Conservation (phyloP, 2,797 vertebrate genomes). For the Petrocephalus sullivani region DNA sequence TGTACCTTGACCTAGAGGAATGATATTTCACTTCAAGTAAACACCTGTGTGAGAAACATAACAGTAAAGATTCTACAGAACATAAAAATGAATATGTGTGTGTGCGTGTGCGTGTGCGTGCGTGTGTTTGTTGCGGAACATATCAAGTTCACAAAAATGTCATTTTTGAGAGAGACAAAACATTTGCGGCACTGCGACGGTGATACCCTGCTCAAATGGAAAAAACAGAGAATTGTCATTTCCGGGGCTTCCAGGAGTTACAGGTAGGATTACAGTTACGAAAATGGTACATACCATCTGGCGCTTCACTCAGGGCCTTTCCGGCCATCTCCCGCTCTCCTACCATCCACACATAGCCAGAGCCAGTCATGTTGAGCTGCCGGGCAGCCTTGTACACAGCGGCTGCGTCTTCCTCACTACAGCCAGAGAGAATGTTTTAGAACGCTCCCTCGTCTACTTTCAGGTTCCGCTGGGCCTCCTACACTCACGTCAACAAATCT, state of each 20-base stretch:
- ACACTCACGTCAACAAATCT: background rate
- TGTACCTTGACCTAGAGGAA: background rate
- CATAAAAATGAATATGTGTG: background rate
- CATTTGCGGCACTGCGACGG: background rate
- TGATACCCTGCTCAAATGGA: slow-evolving; percentile 27
- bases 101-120: no score
- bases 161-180: background rate
- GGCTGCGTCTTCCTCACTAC: slow-evolving; percentile 90
- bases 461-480: background rate
- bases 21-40: background rate
- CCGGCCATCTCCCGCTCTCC: slow-evolving; percentile 93
- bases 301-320: slow-evolving; percentile 87
- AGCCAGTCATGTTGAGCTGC: slow-evolving; percentile 92
- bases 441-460: background rate
- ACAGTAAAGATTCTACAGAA: slow-evolving; percentile 24
- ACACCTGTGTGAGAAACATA: slow-evolving; percentile 15
- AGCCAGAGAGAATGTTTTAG: slow-evolving; percentile 15
- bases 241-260: background rate
- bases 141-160: background rate
- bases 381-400: slow-evolving; percentile 85
- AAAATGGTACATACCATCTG: slow-evolving; percentile 70
- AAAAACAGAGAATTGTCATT: slow-evolving; percentile 36
- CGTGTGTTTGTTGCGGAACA: background rate
- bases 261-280: background rate
- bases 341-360: slow-evolving; percentile 95